Base-by-base conservation (phyloP, 2,888 invertebrate genomes). In the Polia nebulosa region DNA sequence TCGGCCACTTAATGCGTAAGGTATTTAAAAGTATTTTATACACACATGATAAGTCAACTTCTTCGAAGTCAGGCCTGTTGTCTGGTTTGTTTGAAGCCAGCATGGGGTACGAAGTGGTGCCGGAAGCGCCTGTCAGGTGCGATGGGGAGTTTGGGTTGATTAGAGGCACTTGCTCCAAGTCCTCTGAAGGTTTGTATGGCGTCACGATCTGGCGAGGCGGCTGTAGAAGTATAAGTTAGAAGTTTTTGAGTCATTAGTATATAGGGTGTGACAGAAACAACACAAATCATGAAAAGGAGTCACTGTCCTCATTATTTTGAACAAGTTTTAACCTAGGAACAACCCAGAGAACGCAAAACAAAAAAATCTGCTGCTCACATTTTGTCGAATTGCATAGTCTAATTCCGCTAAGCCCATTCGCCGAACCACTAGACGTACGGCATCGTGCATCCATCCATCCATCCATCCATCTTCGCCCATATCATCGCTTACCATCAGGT, bases 171-270 rank as follows among this genome's bases (percentile, higher is more conserved):
- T 97, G 97, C 84, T 97, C 97, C 81, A 97, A 91, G 85, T 98
- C 98, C 87, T 98, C 98, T 22, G 98, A 98, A 0, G 98, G 98
- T 87, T 98, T 98, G 92, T 98, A 99, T 2, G 98, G 98, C 11
- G 98, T 97, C 41, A 98, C 98, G 27, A 99, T 97, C 94, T 99
- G 99, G 36, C 98, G 97, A 36, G 99, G 99, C 70, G 99, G 97
- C 92, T 98, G 97, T 76, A 17, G 97, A 97, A 96, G 44, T 29
- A 34, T 9, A 13, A 44, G 7, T 64, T 22, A 49, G 13, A 22
- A 27, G 13, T 9, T 15, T 39, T 39, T 39, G 45, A 52, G 20
- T 32, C 45, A 45, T 3, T n/a, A 51, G 5, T 17, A 27, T 22
- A 27, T 4, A 25, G 15, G 22, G 6, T 45, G 13, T 15, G 17